Evolutionary conservation across 2,113 vertebrate genomes (phyloP).

Genomic region (Phylloscopus trochiloides): DNA sequence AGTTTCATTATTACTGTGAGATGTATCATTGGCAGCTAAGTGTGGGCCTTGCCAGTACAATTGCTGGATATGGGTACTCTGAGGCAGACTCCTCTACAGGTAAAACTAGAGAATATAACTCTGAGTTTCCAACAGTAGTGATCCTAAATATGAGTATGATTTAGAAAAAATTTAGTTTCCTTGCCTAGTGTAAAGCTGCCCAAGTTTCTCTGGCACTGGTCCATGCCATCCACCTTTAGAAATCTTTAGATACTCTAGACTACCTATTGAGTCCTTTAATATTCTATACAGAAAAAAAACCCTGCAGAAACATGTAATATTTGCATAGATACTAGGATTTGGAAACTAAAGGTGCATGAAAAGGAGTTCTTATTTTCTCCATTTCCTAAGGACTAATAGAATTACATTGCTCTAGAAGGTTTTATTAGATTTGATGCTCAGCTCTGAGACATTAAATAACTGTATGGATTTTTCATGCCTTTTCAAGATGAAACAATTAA

Average conservation of each 20-base stretch:
- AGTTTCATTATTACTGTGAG: neutral
- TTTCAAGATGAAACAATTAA: neutral
- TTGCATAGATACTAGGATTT: neutral
- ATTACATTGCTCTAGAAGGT: neutral
- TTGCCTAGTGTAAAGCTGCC: neutral
- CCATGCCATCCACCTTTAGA: neutral
- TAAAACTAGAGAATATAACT: neutral
- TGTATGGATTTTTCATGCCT: neutral
- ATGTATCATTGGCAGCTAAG: neutral
- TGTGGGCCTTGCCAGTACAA: neutral
- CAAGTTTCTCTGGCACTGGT: neutral
- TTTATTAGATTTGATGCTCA: neutral
- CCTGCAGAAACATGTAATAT: neutral
- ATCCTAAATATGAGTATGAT: neutral
- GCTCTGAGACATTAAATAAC: neutral
- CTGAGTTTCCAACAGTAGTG: neutral
- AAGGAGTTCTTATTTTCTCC: neutral
- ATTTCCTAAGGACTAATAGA: neutral
- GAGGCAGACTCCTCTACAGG: neutral
- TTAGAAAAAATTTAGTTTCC: neutral
- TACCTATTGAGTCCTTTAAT: neutral
- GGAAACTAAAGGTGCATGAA: neutral
- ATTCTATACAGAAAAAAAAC: neutral
- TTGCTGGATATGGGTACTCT: neutral
- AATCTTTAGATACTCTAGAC: neutral